Conservation (phyloP, 2,888 invertebrate genomes). For the Philaethria dido region DNA sequence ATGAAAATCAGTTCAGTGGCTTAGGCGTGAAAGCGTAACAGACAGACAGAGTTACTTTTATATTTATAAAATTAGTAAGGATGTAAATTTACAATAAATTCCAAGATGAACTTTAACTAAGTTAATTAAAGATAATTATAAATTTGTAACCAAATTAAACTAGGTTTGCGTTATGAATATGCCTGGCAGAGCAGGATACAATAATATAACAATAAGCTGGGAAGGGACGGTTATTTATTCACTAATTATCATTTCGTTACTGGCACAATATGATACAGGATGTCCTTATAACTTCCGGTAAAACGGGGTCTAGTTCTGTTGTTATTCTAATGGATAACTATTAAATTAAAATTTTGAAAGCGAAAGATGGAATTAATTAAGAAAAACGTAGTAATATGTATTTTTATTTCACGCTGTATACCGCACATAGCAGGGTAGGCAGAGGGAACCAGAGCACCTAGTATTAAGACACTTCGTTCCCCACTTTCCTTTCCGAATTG, state of each 20-base stretch:
- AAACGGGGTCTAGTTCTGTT: conserved; percentile 15
- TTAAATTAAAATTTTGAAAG: background rate
- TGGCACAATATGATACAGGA: conserved; percentile 62
- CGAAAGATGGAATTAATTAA: no score
- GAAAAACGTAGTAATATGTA: no score
- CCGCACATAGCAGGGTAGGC: no score
- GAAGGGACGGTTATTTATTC: conserved; percentile 59
- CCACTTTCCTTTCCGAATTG: no score
- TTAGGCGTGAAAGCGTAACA: no score
- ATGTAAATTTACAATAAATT: background rate
- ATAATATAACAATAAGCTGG: conserved; percentile 46
- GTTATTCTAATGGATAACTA: conserved; percentile 5
- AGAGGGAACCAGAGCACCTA: no score
- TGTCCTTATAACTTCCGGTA: conserved; percentile 59
- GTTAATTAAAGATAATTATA: conserved; percentile 1
- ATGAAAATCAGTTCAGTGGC: no score
- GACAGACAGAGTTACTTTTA: no score
- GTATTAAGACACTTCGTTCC: no score
- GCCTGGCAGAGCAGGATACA: conserved; percentile 43
- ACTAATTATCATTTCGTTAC: conserved; percentile 67
- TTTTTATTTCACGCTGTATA: no score
- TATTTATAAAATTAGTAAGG: no score
- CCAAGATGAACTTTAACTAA: background rate
- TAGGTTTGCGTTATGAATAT: conserved; percentile 49
- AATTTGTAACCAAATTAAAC: background rate